These are phyloP conservation scores for Mesorhabditis sp. DNA, from an alignment of 2,888 invertebrate genomes.

Conservation along the genomic window DNA sequence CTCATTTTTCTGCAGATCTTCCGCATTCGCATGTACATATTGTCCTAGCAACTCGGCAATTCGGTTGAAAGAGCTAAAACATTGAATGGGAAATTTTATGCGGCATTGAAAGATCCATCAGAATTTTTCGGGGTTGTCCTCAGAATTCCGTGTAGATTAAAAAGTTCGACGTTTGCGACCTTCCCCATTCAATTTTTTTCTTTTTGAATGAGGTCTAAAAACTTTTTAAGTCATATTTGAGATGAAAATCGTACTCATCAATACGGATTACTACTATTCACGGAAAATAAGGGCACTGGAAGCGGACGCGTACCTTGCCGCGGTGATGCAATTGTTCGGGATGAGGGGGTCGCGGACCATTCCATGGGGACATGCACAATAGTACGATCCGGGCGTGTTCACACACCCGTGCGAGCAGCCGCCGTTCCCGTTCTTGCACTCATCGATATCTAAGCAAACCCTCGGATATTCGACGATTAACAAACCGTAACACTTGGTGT, in stretches of 20 bases:
- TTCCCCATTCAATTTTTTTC: too few relatives aligned
- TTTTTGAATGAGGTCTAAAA: background rate
- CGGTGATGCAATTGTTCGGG: constrained; percentile 40
- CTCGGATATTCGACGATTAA: background rate
- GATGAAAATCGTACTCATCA: background rate
- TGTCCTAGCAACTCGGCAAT: constrained; percentile 44
- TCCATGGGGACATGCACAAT: constrained; percentile 56
- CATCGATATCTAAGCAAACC: constrained; percentile 48
- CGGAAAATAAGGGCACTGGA: background rate
- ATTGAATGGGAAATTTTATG: too few relatives aligned
- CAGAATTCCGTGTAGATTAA: too few relatives aligned
- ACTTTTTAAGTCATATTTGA: too few relatives aligned
- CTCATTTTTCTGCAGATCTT: constrained; percentile 18
- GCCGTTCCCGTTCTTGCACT: constrained; percentile 50
- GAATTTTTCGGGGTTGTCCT: too few relatives aligned
- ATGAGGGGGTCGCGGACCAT: constrained; percentile 50
- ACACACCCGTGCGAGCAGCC: constrained; percentile 55
- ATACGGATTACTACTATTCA: background rate
- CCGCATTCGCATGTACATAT: constrained; percentile 46
- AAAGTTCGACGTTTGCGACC: too few relatives aligned
- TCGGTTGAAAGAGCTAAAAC: constrained; percentile 37
- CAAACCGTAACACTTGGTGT: constrained; percentile 41
- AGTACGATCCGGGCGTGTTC: constrained; percentile 54
- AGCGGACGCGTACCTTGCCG: constrained; percentile 18
- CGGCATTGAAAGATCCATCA: too few relatives aligned